Evolutionary conservation across 2,113 vertebrate species (phyloP), one percentile per base, ranked within the genome.

Genomic region (Tringa solitaria): DNA sequence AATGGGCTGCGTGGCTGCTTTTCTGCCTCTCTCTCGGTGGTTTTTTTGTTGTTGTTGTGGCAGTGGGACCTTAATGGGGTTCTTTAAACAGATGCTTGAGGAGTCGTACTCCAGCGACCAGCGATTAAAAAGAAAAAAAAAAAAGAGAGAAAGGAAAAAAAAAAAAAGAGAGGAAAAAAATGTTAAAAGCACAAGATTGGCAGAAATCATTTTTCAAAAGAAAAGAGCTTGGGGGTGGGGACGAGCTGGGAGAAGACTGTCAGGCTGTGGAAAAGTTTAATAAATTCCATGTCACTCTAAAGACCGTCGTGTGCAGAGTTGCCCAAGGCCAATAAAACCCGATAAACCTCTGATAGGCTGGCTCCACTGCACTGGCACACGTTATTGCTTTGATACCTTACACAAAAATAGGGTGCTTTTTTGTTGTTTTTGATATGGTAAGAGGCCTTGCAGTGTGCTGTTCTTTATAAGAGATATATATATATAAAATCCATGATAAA

Each of bases 281-380:
- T 97, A 96, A 97, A 98, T 96, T 97, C 97, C 96, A 95, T 92
- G 96, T 98, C 98, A 97, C 93, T 97, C 97, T 97, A 94, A 98
- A 96, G 97, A 97, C 94, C 67, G 8, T 79, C 57, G 78, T 95
- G 95, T 87, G 90, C 95, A 70, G 87, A 96, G 96, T 95, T 69
- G 87, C 96, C 93, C 94, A 90, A 93, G 96, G 95, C 96, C 94
- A 90, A 92, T 95, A 94, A 95, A 96, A 90, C 21, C 82, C 8
- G 91, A 96, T 93, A 76, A 96, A 90, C n/a, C 95, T 93, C 95
- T 84, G 91, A 96, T 88, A 96, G 93, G 91, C 82, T 61, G n/a
- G 69, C 91, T 96, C 69, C 2, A 43, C 94, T 86, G 94, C 92
- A 67, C 87, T 28, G 57, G 70, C 82, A 87, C 89, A 13, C 70